Conservation (phyloP, 2,888 invertebrate species). For the Cyclophora punctaria region DNA sequence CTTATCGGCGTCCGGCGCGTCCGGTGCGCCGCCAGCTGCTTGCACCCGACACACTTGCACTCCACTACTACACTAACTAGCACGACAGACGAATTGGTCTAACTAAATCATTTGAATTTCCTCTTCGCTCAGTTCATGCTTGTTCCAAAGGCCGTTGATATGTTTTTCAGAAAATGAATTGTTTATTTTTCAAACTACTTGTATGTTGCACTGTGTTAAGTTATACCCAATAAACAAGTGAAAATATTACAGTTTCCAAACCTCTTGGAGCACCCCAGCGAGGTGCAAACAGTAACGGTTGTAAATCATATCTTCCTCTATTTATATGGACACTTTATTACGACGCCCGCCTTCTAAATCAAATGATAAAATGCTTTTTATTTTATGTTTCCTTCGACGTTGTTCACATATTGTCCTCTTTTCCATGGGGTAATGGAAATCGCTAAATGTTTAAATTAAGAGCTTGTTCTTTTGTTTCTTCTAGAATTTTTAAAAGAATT, state of each 20-base stretch:
- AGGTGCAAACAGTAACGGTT: constrained; percentile 57
- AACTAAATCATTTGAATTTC: constrained; percentile 13
- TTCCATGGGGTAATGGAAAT: constrained; percentile 20
- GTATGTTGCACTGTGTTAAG: no score
- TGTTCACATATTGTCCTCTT: constrained; percentile 58
- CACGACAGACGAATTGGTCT: constrained; percentile 18
- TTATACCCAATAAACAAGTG: not conserved
- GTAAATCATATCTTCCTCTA: constrained; percentile 70
- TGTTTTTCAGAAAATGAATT: no score
- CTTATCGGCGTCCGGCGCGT: constrained; percentile 52
- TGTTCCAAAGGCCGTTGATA: no score
- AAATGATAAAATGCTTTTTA: constrained; percentile 73
- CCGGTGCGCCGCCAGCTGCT: constrained; percentile 27
- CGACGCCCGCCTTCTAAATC: constrained; percentile 68
- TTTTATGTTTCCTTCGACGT: constrained; percentile 64
- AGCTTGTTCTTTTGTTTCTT: no score
- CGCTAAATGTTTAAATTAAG: not conserved
- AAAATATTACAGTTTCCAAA: constrained; percentile 43
- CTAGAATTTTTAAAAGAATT: not conserved
- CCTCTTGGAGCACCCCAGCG: constrained; percentile 33
- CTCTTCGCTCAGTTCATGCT: no score
- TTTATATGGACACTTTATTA: constrained; percentile 74
- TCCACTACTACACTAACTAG: constrained; percentile 18
- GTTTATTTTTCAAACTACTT: no score
- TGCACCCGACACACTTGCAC: constrained; percentile 20